Evolutionary conservation across 1,140 invertebrate genomes (phyloP), one percentile per base, ranked within the genome.

Genomic region (Coptotermes formosanus): DNA sequence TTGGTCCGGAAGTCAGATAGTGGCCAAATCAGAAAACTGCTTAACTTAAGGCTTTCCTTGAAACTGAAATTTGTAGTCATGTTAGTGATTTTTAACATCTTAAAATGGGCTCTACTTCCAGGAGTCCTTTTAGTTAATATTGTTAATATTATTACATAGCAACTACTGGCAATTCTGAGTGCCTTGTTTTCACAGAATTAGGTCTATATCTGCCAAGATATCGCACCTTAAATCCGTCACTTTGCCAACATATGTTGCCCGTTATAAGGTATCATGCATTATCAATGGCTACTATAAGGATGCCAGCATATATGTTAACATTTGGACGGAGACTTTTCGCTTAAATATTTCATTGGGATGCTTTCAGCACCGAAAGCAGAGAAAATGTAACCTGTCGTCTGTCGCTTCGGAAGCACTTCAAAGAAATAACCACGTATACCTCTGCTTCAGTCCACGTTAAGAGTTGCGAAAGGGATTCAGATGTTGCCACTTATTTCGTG

Each of bases 291-390:
- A 75, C n/a, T 75, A 75, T 30, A 25, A 75, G 2, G 64, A 30
- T n/a, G 64, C 11, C n/a, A 75, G 64, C 64, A 75, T 25, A 75
- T 75, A 75, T 75, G 64, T 75, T 75, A 75, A 30, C 64, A 2
- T 75, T 75, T 75, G 64, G 25, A n/a, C 30, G 64, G 25, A 75
- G 64, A 30, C 25, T 75, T 75, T 8, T 75, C 64, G 4, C 64
- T 75, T 75, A 75, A 75, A 75, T 75, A 75, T 75, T 75, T 75
- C n/a, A 75, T 30, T 30, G 64, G n/a, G 64, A 75, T n/a, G 64
- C 64, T 75, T 30, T 75, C 64, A 75, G n/a, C 64, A 75, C 64
- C 64, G n/a, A 75, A 30, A 30, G 64, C 64, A 75, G 8, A 75
- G 25, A 75, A 75, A 75, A 30, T 11, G 25, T 75, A 75, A 30